A percentile compares a stretch with the other conserved stretches of the same genome.
These are phyloP conservation scores for Typhlichthys eigenmanni DNA, from an alignment of 2,797 vertebrate species.

Conservation along the genomic window DNA sequence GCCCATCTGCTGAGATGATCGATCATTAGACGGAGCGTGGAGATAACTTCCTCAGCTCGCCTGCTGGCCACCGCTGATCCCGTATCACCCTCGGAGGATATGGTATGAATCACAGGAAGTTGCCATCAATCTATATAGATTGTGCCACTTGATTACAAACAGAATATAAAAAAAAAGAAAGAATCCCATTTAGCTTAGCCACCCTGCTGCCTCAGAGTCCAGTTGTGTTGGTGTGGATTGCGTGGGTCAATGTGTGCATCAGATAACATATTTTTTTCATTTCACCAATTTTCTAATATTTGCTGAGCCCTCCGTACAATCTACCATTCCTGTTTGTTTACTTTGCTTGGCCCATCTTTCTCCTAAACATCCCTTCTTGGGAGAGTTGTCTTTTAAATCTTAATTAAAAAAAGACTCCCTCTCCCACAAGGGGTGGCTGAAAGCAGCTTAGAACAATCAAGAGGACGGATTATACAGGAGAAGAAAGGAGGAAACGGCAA, in stretches of 20 bases:
- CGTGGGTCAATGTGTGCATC: constrained; percentile 10
- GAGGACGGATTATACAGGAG: constrained; percentile 78
- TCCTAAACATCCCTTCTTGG: constrained; percentile 75
- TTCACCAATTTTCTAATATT: constrained; percentile 45
- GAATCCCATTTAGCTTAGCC: constrained; percentile 71
- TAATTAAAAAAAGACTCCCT: constrained; percentile 77
- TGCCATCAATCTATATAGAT: constrained; percentile 79
- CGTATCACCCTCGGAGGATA: constrained; percentile 71
- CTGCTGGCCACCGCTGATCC: constrained; percentile 71
- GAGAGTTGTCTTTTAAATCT: constrained; percentile 80
- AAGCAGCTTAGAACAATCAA: constrained; percentile 85
- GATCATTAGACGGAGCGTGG: constrained; percentile 73
- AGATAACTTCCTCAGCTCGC: constrained; percentile 72
- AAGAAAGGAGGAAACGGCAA: constrained; percentile 60
- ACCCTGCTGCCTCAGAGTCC: constrained; percentile 45
- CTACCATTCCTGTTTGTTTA: constrained; percentile 66
- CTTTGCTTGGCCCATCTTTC: constrained; percentile 62
- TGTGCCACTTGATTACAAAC: constrained; percentile 69
- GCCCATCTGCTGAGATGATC: constrained; percentile 72
- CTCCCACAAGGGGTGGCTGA: constrained; percentile 68
- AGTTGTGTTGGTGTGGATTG: constrained; percentile 36
- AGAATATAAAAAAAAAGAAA: constrained; percentile 37
- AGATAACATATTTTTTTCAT: constrained; percentile 48
- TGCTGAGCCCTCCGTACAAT: constrained; percentile 47
- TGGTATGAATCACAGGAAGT: constrained; percentile 79